Evolutionary conservation across 2,113 vertebrate genomes (phyloP).

Genomic region (Tragulus kanchil): DNA sequence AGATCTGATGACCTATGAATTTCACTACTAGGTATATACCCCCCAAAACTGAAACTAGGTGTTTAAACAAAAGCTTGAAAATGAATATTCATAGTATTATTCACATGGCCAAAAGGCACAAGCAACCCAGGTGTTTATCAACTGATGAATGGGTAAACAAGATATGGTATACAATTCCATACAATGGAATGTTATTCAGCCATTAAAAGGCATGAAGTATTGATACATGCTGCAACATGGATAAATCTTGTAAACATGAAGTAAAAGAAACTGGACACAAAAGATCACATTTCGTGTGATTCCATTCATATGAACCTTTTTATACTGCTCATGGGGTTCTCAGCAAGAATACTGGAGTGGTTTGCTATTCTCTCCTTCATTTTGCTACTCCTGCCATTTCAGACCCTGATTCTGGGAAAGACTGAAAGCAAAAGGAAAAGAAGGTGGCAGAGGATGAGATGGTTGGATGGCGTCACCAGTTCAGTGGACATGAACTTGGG

Average conservation of each 20-base stretch:
- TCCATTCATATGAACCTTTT: not conserved
- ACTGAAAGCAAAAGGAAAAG: too few relatives aligned
- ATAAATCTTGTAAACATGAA: not conserved
- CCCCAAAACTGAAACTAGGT: not conserved
- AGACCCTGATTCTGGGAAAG: too few relatives aligned
- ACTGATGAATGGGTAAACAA: not conserved
- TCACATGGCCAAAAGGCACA: not conserved
- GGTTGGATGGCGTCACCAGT: too few relatives aligned
- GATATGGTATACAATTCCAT: not conserved
- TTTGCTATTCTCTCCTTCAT: not conserved
- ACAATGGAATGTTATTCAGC: not conserved
- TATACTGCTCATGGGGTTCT: not conserved
- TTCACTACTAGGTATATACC: not conserved
- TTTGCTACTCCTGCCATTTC: not conserved
- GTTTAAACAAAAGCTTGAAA: not conserved
- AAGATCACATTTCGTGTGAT: not conserved
- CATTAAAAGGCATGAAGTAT: not conserved
- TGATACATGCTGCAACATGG: not conserved
- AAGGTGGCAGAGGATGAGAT: too few relatives aligned
- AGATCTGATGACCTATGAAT: not conserved
- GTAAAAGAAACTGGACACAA: not conserved
- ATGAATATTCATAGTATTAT: not conserved
- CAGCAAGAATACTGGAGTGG: not conserved
- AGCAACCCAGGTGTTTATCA: not conserved
- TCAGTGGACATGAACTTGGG: too few relatives aligned